Base-by-base conservation (phyloP, 2,888 invertebrate species). In the Petrophora chlorosata region DNA sequence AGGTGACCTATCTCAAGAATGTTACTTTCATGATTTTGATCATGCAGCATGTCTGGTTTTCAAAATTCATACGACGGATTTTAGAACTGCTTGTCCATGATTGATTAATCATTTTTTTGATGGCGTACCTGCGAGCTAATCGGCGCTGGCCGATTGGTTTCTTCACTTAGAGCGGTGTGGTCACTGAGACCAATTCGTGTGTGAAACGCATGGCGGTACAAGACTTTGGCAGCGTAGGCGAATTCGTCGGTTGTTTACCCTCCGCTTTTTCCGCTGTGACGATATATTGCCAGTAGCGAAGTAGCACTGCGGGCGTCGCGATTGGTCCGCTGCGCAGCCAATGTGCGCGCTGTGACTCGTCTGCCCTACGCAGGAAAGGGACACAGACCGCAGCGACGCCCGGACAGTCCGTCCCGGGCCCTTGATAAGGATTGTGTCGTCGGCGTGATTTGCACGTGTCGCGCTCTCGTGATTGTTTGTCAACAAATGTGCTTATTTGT, bases 291-390 rank as follows among this genome's bases (percentile, higher is more conserved):
- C 79, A 82, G 79, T 80, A 76, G 72, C 71, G 66, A 69, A 57
- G 69, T 51, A 68, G 72, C 62, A 72, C 62, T 50, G 53, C 63
- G 63, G 47, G 66, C 56, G 53, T 25, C 46, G 69, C 73, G 54
- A 87, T 87, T 87, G 87, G 87, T 57, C 52, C 63, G 51, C 45
- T 15, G 16, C 48, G 44, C 70, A 65, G 55, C 87, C 87, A 88
- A 88, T 86, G 77, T 72, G 67, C 60, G 70, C 52, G 59, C 59
- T 56, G 28, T 17, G 33, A 60, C 60, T 43, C 63, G 62, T 63
- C 72, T 70, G 82, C 84, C 85, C 85, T 84, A 78, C 65, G 70
- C 71, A 73, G 75, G 81, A 81, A 85, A 85, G 86, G 85, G 84
- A 85, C 70, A 76, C 57, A 41, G 63, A 59, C 60, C 45, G 65